phyloP scores from a whole-genome alignment of 2,113 vertebrate genomes.

The Xiphorhynchus elegans region DNA sequence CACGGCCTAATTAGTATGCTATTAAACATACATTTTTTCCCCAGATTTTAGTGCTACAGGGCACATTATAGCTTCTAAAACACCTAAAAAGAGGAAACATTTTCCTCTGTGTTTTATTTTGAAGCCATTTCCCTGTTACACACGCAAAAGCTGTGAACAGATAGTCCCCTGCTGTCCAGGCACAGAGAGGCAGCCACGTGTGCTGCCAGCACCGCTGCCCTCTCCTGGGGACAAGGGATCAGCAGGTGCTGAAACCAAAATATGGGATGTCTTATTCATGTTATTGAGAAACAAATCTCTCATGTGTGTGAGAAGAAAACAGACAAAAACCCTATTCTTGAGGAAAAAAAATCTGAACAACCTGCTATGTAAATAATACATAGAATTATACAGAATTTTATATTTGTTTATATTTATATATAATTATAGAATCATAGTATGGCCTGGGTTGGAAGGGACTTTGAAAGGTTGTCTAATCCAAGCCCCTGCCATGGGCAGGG shows the following conservation, averaged over 20 bases:
- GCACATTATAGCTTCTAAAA: background rate
- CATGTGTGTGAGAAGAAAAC: background rate
- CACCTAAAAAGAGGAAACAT: background rate
- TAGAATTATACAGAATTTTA: background rate
- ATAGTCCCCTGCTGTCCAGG: background rate
- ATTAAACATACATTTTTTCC: background rate
- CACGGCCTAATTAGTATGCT: background rate
- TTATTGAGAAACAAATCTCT: background rate
- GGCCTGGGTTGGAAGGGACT: background rate
- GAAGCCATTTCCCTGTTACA: background rate
- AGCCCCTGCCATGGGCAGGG: background rate
- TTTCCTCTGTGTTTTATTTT: background rate
- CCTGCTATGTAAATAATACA: background rate
- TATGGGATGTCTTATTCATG: background rate
- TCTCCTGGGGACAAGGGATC: background rate
- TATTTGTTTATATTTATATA: background rate
- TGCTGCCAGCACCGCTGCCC: background rate
- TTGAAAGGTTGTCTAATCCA: background rate
- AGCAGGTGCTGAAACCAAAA: background rate
- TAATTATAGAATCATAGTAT: too few species aligned
- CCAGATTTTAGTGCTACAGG: background rate
- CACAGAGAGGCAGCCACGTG: rapidly evolving
- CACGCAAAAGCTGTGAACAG: background rate
- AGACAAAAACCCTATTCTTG: background rate
- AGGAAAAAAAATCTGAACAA: background rate